phyloP scores from a whole-genome alignment of 2,888 invertebrate species.

The Cepaea hortensis region DNA sequence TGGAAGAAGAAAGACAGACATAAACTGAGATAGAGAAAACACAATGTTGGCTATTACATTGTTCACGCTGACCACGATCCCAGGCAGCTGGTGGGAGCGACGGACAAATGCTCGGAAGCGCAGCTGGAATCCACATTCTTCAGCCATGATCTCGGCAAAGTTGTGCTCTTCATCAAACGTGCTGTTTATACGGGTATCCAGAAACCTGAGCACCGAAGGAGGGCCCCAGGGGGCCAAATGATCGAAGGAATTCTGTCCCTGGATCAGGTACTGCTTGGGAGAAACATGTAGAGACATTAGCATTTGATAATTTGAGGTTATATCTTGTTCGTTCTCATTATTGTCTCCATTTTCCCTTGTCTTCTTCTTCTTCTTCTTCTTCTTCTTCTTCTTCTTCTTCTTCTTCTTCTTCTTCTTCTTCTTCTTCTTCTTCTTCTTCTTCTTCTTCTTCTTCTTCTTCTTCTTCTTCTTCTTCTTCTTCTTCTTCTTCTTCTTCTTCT shows the following conservation, averaged over 20 bases:
- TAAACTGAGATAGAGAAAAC: not conserved
- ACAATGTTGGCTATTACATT: not conserved
- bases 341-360: no score
- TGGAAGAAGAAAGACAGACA: no score
- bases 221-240: not conserved
- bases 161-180: conserved; percentile 6
- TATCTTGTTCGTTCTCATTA: no score
- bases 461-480: no score
- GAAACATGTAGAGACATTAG: not conserved
- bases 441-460: no score
- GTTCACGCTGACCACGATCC: not conserved
- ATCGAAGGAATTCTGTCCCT: not conserved
- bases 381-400: no score
- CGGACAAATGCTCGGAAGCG: not conserved
- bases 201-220: not conserved
- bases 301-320: no score
- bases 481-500: no score
- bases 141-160: not conserved
- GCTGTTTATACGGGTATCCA: not conserved
- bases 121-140: not conserved
- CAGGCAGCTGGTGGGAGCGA: not conserved
- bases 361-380: no score
- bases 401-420: no score
- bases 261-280: not conserved
- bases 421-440: no score